Conservation (phyloP, 2,888 invertebrate species). For the Trissolcus japonicus region DNA sequence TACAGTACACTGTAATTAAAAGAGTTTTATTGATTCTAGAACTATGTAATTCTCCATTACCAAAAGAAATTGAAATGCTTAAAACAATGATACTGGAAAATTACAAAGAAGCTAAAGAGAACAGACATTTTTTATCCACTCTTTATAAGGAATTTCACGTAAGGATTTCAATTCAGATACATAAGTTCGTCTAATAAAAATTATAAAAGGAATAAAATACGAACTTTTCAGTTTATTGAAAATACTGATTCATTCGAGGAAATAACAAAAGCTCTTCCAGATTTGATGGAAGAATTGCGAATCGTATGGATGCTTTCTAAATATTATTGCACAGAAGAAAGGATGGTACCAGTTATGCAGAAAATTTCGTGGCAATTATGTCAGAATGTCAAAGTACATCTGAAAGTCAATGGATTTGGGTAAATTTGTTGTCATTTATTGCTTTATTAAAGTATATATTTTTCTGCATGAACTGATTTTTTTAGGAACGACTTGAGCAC, state of each 20-base stretch:
- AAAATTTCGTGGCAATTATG: slow-evolving; percentile 90
- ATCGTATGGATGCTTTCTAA: slow-evolving; percentile 94
- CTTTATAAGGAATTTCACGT: slow-evolving; percentile 85
- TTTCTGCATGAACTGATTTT: background rate
- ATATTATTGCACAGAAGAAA: slow-evolving; percentile 89
- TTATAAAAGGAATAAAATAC: background rate
- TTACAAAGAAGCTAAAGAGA: slow-evolving; percentile 86
- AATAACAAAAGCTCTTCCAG: slow-evolving; percentile 85
- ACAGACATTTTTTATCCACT: slow-evolving; percentile 86
- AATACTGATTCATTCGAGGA: slow-evolving; percentile 83
- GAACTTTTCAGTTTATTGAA: slow-evolving; percentile 80
- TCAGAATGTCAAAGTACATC: slow-evolving; percentile 84
- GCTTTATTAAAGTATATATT: background rate
- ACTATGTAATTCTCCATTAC: slow-evolving; percentile 76
- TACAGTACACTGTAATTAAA: slow-evolving; percentile 84
- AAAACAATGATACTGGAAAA: slow-evolving; percentile 73
- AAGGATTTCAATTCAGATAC: background rate
- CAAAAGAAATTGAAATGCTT: slow-evolving; percentile 15
- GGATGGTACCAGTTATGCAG: slow-evolving; percentile 89
- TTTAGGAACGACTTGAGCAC: slow-evolving; percentile 78
- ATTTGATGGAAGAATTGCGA: slow-evolving; percentile 88
- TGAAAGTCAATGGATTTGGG: slow-evolving; percentile 86
- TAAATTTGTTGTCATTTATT: slow-evolving; percentile 66
- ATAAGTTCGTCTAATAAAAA: background rate
- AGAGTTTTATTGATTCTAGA: slow-evolving; percentile 81